phyloP scores from a whole-genome alignment of 2,888 invertebrate genomes.

The Quadroppia sp. region DNA sequence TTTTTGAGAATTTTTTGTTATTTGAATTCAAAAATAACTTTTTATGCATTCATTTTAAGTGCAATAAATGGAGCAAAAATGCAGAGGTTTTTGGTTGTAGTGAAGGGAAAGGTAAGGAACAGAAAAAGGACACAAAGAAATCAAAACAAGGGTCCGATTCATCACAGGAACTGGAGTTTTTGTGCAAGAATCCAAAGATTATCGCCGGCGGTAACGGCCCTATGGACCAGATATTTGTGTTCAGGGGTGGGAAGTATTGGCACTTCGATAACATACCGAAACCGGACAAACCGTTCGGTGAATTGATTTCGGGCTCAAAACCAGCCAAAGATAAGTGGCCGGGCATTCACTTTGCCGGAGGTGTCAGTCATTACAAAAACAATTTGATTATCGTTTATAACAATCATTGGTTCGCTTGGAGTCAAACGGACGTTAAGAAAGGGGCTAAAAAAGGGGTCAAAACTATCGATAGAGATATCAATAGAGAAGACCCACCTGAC shows the following conservation, averaged over 20 bases:
- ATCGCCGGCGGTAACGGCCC: neutral
- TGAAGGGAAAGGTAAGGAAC: neutral
- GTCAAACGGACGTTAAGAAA: neutral
- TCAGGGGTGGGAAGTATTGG: conserved; percentile 24
- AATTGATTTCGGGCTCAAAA: neutral
- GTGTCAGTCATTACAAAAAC: neutral
- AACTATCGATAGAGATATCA: neutral
- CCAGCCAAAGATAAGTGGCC: conserved; percentile 8
- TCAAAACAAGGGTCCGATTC: neutral
- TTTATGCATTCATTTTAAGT: neutral
- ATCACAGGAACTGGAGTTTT: neutral
- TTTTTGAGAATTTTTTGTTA: neutral
- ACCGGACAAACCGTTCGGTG: conserved; percentile 5
- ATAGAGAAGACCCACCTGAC: neutral
- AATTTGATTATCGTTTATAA: neutral
- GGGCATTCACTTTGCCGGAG: neutral
- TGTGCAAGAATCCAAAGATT: conserved; percentile 17
- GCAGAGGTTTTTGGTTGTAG: neutral
- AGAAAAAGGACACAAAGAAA: neutral
- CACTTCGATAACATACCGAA: conserved; percentile 16
- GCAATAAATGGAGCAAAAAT: conserved; percentile 3
- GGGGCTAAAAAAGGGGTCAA: neutral
- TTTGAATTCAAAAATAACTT: no score
- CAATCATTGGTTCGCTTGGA: neutral
- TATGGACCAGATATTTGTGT: neutral